Conservation (phyloP, 2,113 vertebrate species). For the Charina bottae region DNA sequence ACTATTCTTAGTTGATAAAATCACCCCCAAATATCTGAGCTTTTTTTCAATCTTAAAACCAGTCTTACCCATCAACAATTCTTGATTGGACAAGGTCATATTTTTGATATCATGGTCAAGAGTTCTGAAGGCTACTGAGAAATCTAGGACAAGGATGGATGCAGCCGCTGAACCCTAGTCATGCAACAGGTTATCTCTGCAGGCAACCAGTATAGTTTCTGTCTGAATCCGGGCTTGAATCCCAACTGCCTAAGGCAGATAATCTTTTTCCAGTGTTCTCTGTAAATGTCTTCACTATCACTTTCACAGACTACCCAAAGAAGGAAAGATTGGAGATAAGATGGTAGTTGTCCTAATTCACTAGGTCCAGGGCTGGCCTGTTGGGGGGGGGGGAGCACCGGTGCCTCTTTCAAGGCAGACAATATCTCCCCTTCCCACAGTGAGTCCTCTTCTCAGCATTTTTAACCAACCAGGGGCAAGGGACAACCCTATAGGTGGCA, state of each 20-base stretch:
- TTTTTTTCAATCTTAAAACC: no score
- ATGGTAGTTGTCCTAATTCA: neutral
- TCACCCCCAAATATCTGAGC: no score
- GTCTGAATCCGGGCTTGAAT: neutral
- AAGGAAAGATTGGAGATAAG: neutral
- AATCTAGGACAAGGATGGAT: neutral
- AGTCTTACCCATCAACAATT: no score
- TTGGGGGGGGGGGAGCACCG: neutral
- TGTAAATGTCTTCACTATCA: neutral
- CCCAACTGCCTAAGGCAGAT: neutral
- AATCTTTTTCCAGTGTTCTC: neutral
- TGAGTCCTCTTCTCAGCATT: neutral
- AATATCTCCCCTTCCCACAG: neutral
- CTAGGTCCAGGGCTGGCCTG: neutral
- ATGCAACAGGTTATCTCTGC: neutral
- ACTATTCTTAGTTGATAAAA: no score
- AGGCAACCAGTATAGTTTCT: neutral
- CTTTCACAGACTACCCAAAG: neutral
- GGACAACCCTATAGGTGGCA: neutral
- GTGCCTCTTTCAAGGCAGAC: neutral
- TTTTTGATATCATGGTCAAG: neutral
- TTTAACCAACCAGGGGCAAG: neutral
- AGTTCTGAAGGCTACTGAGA: neutral
- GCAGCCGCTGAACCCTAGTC: neutral
- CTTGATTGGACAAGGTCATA: no score